A percentile compares a stretch with the other conserved stretches of the same genome.
Conservation (phyloP, 2,797 vertebrate species). For the Epinephelus awoara region DNA sequence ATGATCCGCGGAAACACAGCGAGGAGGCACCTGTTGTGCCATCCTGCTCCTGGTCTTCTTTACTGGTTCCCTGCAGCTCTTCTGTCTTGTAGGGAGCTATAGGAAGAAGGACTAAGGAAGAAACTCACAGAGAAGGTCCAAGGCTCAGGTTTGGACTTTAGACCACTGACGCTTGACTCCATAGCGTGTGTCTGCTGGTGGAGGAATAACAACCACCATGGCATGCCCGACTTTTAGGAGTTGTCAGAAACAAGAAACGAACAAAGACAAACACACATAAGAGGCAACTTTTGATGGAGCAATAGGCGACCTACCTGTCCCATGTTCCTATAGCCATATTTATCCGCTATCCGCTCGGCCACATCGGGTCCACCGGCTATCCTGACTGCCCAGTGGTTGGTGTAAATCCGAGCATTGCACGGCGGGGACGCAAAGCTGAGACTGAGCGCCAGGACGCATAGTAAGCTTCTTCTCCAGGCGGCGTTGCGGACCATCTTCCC, state of each 20-base stretch:
- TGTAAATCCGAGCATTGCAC: conserved; percentile 95
- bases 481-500: conserved; percentile 91
- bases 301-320: conserved; percentile 92
- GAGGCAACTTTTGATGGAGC: conserved; percentile 35
- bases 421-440: conserved; percentile 89
- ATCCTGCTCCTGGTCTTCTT: conserved; percentile 39
- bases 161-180: conserved; percentile 59
- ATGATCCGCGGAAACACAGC: conserved; percentile 22
- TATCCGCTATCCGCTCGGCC: conserved; percentile 94
- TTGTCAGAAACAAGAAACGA: conserved; percentile 20
- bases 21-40: conserved; percentile 84
- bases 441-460: conserved; percentile 91
- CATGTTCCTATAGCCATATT: conserved; percentile 97
- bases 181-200: conserved; percentile 2
- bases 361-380: conserved; percentile 92
- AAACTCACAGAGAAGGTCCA: not conserved
- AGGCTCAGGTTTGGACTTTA: conserved; percentile 39
- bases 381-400: conserved; percentile 99
- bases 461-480: conserved; percentile 81
- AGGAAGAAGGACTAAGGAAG: not conserved
- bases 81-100: not conserved
- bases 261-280: not conserved
- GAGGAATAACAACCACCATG: not conserved
- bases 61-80: conserved; percentile 32
- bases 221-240: conserved; percentile 8